Conservation (phyloP, 2,113 vertebrate genomes). For the Mustelus asterias region DNA sequence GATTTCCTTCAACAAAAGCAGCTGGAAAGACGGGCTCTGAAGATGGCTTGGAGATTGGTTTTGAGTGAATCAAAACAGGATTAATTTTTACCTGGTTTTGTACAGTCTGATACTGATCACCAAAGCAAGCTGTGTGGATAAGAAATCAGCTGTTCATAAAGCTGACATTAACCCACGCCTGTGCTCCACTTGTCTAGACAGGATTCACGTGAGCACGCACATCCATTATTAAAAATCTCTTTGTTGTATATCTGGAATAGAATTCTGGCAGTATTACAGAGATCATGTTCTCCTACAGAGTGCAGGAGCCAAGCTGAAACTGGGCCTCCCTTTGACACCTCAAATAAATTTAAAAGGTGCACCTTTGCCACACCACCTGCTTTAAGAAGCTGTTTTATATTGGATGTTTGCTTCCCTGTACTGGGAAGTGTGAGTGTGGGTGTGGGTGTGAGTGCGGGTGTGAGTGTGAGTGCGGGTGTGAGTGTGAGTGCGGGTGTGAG, state of each 20-base stretch:
- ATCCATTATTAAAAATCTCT: not conserved
- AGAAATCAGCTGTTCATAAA: not conserved
- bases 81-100: not conserved
- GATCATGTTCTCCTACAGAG: not conserved
- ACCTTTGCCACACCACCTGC: not conserved
- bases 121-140: not conserved
- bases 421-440: not conserved
- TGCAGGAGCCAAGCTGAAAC: not conserved
- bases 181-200: not conserved
- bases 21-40: not conserved
- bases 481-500: not conserved
- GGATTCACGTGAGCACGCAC: not conserved
- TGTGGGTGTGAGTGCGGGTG: not conserved
- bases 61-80: not conserved
- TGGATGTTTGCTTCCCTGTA: not conserved
- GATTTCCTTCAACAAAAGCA: not conserved
- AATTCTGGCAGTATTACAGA: not conserved
- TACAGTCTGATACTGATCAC: not conserved
- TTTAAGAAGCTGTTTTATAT: not conserved
- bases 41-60: not conserved
- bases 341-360: not conserved
- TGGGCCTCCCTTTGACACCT: not conserved
- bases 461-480: not conserved
- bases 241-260: not conserved
- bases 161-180: not conserved